These are phyloP conservation scores for Sorex fumeus DNA, from an alignment of 2,113 vertebrate species.

Conservation along the genomic window DNA sequence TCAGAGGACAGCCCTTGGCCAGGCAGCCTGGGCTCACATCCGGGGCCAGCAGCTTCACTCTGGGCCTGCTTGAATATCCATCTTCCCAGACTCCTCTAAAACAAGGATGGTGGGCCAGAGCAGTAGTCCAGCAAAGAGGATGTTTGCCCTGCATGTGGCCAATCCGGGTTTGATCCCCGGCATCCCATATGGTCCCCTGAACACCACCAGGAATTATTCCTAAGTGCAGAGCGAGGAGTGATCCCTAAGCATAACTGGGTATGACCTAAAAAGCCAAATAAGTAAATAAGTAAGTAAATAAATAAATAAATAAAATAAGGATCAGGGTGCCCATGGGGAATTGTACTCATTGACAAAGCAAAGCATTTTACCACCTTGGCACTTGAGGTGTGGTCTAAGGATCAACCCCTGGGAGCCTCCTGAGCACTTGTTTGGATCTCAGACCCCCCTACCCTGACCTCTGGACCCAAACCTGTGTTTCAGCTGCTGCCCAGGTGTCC, in stretches of 20 bases:
- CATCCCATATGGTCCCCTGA: too few relatives aligned
- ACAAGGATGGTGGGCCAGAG: background rate
- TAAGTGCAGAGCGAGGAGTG: too few relatives aligned
- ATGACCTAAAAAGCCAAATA: too few relatives aligned
- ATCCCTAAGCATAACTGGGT: too few relatives aligned
- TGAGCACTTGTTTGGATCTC: background rate
- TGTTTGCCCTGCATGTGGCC: too few relatives aligned
- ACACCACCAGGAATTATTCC: too few relatives aligned
- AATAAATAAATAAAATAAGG: too few relatives aligned
- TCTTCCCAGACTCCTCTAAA: background rate
- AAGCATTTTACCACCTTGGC: background rate
- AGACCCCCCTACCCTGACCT: background rate
- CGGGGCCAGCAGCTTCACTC: background rate
- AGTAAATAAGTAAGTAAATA: too few relatives aligned
- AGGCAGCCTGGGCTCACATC: background rate
- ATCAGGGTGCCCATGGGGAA: background rate
- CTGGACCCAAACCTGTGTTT: background rate
- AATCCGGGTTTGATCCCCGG: too few relatives aligned
- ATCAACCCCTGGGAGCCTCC: accelerated
- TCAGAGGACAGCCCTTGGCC: background rate
- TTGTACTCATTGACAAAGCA: background rate
- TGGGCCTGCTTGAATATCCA: background rate
- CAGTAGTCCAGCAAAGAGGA: too few relatives aligned
- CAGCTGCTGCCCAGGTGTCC: background rate
- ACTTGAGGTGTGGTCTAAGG: background rate